These are phyloP conservation scores for Craterocephalus amniculus DNA, from an alignment of 2,797 vertebrate genomes.

Conservation along the genomic window DNA sequence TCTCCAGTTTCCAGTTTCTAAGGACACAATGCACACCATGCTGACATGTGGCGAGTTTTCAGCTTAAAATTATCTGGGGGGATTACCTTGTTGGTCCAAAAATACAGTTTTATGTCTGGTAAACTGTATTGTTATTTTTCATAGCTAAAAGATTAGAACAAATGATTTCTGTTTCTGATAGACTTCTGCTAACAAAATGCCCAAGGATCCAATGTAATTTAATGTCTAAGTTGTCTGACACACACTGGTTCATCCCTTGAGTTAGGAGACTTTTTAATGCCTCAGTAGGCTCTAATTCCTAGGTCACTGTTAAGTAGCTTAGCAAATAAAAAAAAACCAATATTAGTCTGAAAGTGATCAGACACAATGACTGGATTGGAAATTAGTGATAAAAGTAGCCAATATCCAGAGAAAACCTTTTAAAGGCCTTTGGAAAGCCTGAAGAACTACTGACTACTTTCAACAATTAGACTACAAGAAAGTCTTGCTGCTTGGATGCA, in stretches of 20 bases:
- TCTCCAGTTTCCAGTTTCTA: not conserved
- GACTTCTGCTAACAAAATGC: not conserved
- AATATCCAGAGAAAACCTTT: not conserved
- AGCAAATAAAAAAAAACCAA: not conserved
- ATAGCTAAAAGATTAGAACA: too few relatives aligned
- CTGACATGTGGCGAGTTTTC: too few relatives aligned
- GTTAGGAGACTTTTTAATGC: too few relatives aligned
- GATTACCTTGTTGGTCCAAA: too few relatives aligned
- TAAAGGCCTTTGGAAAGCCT: not conserved
- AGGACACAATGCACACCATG: not conserved
- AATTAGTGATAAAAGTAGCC: not conserved
- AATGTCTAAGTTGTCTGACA: too few relatives aligned
- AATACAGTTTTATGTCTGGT: too few relatives aligned
- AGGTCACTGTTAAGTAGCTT: not conserved
- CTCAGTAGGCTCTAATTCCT: not conserved
- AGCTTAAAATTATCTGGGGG: too few relatives aligned
- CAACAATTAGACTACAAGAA: not conserved
- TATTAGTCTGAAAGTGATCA: too few relatives aligned
- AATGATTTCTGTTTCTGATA: too few relatives aligned
- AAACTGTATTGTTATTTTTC: too few relatives aligned
- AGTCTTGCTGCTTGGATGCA: not conserved
- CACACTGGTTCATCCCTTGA: too few relatives aligned
- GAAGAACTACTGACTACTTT: not conserved
- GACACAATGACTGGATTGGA: not conserved
- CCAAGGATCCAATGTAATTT: too few relatives aligned